phyloP scores from a whole-genome alignment of 2,113 vertebrate species.

The Chitala chitala region DNA sequence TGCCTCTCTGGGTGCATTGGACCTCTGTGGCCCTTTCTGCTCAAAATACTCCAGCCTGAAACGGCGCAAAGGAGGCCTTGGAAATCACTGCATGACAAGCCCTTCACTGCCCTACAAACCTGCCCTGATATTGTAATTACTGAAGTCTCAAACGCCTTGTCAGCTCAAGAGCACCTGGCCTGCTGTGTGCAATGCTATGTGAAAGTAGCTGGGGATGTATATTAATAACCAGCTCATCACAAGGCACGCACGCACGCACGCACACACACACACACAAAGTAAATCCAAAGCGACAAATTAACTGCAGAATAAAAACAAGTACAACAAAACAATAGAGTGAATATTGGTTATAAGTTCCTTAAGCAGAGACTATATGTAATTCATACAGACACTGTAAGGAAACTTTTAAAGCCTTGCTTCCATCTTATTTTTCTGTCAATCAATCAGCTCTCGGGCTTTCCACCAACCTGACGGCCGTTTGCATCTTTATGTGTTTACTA shows the following conservation, averaged over 20 bases:
- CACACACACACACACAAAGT: neutral
- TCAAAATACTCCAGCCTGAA: neutral
- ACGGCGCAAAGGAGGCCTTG: neutral
- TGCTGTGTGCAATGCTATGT: neutral
- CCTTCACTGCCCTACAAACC: neutral
- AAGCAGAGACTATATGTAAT: too few relatives aligned
- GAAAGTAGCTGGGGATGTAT: neutral
- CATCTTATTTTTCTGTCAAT: neutral
- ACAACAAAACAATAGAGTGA: too few relatives aligned
- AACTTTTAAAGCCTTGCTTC: neutral
- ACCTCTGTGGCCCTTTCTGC: neutral
- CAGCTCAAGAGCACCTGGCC: neutral
- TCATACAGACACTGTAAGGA: neutral
- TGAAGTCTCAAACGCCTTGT: neutral
- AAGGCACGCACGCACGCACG: neutral
- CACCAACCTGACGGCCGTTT: neutral
- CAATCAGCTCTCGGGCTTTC: neutral
- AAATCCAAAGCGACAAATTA: neutral
- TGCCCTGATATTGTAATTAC: neutral
- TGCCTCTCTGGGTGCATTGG: neutral
- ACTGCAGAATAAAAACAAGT: neutral
- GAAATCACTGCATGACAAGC: neutral
- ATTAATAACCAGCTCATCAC: neutral
- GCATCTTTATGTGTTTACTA: neutral
- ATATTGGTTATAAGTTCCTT: too few relatives aligned